Percentiles rank a stretch among this genome's conserved stretches.
phyloP scores from a whole-genome alignment of 2,888 invertebrate species.

The Sinelater perroti region DNA sequence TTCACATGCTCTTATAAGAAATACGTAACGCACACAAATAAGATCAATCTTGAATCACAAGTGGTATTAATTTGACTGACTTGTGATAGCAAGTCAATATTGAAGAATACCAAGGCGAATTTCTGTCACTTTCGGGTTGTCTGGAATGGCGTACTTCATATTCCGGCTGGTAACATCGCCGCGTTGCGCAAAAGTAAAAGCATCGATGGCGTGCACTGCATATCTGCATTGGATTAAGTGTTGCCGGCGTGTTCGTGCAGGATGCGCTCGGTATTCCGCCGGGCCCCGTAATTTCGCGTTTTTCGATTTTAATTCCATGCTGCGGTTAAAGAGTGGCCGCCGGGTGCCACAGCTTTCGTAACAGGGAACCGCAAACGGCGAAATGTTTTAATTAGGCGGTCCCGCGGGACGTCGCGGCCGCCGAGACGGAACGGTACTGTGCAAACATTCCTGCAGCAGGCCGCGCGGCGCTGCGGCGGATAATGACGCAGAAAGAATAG shows the following conservation, averaged over 20 bases:
- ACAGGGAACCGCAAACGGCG: not conserved
- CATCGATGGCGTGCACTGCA: too few relatives aligned
- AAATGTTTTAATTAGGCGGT: constrained; percentile 14
- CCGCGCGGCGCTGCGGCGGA: not conserved
- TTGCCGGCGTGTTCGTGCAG: not conserved
- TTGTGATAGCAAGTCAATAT: too few relatives aligned
- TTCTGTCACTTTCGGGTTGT: too few relatives aligned
- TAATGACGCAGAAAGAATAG: constrained; percentile 20
- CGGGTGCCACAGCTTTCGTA: constrained; percentile 8
- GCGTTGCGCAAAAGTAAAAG: too few relatives aligned
- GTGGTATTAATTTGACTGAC: too few relatives aligned
- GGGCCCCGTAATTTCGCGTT: constrained; percentile 4
- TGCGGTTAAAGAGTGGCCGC: constrained; percentile 8
- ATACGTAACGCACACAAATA: too few relatives aligned
- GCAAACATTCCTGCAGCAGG: too few relatives aligned
- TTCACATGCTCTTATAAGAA: too few relatives aligned
- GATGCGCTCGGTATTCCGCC: constrained; percentile 1
- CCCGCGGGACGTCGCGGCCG: not conserved
- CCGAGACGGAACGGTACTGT: constrained; percentile 3
- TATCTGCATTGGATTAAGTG: not conserved
- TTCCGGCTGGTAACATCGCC: too few relatives aligned
- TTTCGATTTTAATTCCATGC: not conserved
- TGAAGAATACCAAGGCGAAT: too few relatives aligned
- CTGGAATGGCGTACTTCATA: too few relatives aligned
- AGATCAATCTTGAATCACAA: too few relatives aligned